Base-by-base conservation (phyloP, 2,797 vertebrate genomes). In the Sardinella longiceps region DNA sequence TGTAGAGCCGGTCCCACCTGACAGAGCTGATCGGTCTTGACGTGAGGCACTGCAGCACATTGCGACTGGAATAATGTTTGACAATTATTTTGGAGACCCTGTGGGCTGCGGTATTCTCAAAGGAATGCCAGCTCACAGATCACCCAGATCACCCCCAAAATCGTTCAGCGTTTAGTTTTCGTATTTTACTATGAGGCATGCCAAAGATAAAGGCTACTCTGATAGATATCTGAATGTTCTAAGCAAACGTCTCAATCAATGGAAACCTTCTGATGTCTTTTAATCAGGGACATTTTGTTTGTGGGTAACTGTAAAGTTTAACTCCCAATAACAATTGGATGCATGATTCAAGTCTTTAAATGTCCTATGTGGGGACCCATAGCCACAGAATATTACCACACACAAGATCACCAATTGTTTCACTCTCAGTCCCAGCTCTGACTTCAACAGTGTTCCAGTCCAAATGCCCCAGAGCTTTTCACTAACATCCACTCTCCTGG, bases 11-110 rank as follows among this genome's bases (percentile, higher is more conserved):
- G 30, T 33, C 63, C 63, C 63, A 70, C 28, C 30, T 37, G 63
- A 70, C 63, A 70, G 63, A 70, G 63, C 30, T 37, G 63, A 33
- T 70, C 28, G 63, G 12, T 70, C 11, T 70, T 70, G 63, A 77
- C 33, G 70, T 6, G 63, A 70, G 63, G 11, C 63, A 15, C 63
- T 70, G 63, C 63, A 70, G 63, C 63, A 33, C 63, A 70, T 37
- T 3, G 63, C 33, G 37, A 77, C n/a, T 77, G 37, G 70, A 77
- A 43, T 77, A 18, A 23, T 43, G 70, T 77, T 77, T 77, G 70
- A 43, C 70, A 77, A 77, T 23, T 43, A 15, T 39, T 5, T 39
- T 39, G 15, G 43, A 11, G 70, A 77, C 33, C 66, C 66, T 18
- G 14, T 14, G 39, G 15, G 63, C 63, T 70, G 63, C 37, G 37